Evolutionary conservation across 2,113 vertebrate genomes (phyloP), one percentile per base, ranked within the genome.

Genomic region (Columbina picui): DNA sequence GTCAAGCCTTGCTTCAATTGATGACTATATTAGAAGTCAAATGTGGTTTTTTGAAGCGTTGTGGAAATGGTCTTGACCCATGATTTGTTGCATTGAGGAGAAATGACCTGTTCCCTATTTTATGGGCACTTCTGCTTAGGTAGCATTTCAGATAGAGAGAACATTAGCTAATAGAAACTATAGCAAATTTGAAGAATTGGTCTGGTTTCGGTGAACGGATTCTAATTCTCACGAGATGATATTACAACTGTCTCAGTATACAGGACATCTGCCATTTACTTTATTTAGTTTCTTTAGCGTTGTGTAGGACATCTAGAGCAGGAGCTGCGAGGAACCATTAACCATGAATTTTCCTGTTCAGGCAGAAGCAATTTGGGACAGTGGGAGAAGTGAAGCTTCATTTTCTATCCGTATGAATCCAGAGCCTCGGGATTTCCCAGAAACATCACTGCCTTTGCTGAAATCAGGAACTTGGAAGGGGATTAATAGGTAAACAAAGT

Each of bases 1-100:
- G 92, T 94, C 90, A 90, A 93, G 90, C 88, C 23, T 93, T 84
- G 71, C 85, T 94, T 90, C 75, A 89, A 75, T 82, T 90, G 83
- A 71, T 57, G 61, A 94, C 86, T 90, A 34, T 90, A 75, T 96
- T 87, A 50, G 85, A 81, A 92, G 52, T 70, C 76, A 75, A 95
- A 84, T 57, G 61, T 90, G 68, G n/a, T 80, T 95, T 91, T 86
- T 61, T 32, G 63, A 60, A 86, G 47, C 34, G 7, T 69, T 63
- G 68, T 67, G 60, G 87, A 91, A 86, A 74, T 84, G 63, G 43
- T 90, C 76, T 90, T 95, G 88, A 94, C 87, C 88, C 70, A 5
- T 84, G 88, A 86, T 96, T 94, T 95, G 55, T 91, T 80, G 76
- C 47, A n/a, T 2, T 19, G 34, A 80, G 84, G 53, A 95, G 75